phyloP scores from a whole-genome alignment of 2,113 vertebrate genomes.

The Bubalus kerabau region DNA sequence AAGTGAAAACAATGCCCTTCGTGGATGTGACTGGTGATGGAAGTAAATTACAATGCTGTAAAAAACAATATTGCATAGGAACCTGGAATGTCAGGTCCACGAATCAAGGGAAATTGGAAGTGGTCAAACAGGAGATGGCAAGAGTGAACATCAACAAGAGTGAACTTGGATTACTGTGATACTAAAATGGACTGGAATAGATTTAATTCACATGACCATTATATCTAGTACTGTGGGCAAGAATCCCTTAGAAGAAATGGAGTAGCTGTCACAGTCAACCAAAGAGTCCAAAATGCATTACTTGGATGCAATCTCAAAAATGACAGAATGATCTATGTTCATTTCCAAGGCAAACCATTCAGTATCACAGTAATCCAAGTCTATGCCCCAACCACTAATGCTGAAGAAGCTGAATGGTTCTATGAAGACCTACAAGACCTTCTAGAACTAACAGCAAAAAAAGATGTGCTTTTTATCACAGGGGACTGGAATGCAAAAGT shows the following conservation, averaged over 20 bases:
- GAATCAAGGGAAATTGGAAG: neutral
- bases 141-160: neutral
- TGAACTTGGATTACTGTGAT: no score
- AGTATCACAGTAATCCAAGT: neutral
- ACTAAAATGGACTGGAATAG: neutral
- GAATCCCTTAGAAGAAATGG: neutral
- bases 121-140: neutral
- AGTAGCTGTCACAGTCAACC: neutral
- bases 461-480: neutral
- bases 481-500: neutral
- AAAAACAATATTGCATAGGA: neutral
- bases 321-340: neutral
- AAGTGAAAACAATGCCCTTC: neutral
- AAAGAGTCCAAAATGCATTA: neutral
- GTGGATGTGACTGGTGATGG: neutral
- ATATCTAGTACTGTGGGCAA: neutral
- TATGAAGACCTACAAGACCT: neutral
- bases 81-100: neutral
- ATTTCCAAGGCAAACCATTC: neutral
- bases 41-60: neutral
- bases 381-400: neutral
- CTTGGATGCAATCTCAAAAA: neutral
- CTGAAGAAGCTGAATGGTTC: neutral
- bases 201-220: neutral
- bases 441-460: neutral